Base-by-base conservation (phyloP, 2,888 invertebrate species). In the Melinopterus prodromus region DNA sequence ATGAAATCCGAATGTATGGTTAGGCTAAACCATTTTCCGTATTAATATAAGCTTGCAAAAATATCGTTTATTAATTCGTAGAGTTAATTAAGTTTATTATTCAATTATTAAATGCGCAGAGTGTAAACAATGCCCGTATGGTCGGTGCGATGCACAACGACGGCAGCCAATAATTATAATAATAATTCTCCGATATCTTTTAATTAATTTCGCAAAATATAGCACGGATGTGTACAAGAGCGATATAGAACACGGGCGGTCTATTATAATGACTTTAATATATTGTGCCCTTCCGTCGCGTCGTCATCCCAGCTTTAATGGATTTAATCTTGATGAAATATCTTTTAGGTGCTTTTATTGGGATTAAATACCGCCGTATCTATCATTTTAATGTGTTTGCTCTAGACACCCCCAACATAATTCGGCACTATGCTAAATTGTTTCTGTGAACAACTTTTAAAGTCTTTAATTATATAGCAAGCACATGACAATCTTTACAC, bases 11-110 rank as follows among this genome's bases (percentile, higher is more conserved):
- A 26, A 26, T 26, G 26, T 26, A 26, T 53, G 53, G 53, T 53
- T 53, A 53, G 5, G 53, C 53, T 53, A 4, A 53, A 12, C 53
- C 2, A 12, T 53, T 9, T 53, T 53, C 12, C 53, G 12, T 53
- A 12, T 7, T 53, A 53, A 53, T 53, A 53, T 53, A 53, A 4
- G 53, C 53, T 12, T 12, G 53, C 53, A 53, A 53, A 53, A 53
- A 53, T 53, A 53, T 53, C 53, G 53, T 53, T 53, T 53, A 53
- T 53, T 53, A 53, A 53, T 53, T 9, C 53, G 5, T 12, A 9
- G 53, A 53, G 53, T 53, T 53, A 53, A 53, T 53, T 53, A 53
- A 53, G 53, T 53, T 53, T 53, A 53, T 53, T 53, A 53, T 53
- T 53, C 5, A 53, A 53, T 53, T 53, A 53, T 53, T 53, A 53